Evolutionary conservation across 2,888 invertebrate species (phyloP), one percentile per base, ranked within the genome.

Genomic region (Nebria brevicollis): DNA sequence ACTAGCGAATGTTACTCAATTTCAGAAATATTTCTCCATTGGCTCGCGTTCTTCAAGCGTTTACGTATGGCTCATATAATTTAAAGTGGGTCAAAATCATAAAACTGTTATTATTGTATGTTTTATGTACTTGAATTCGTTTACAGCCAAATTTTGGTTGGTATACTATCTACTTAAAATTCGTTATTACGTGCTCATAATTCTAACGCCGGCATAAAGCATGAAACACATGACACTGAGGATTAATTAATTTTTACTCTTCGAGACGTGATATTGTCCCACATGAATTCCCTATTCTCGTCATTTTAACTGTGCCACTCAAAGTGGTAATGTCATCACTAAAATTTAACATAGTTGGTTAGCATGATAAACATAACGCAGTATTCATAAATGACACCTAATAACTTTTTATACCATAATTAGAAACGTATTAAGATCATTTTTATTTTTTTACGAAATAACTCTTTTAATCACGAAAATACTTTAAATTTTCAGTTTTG

Each of bases 81-180:
- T 54, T 54, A 54, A 54, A 54, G 13, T 54, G 13, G 54, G 54
- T 54, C 54, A 54, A 54, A 54, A 54, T 54, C 54, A 54, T 54
- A 54, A 54, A 54, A 54, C 11, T 54, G 54, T 54, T 54, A 54
- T 54, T 54, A 13, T 54, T 54, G 54, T 54, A 54, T 54, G 54
- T 54, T 54, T 54, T 54, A 54, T 54, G 54, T 54, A 54, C 54
- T 54, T 54, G 54, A 54, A 54, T 54, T 54, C 54, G 54, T 54
- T 54, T 11, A 8, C 54, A 54, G 54, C 13, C 54, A 54, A 54
- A 54, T 54, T 54, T 54, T 54, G 54, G 54, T 54, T 54, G 54
- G 54, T 13, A 11, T 8, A 54, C 54, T 54, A 13, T 8, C 54
- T 54, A 54, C 54, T 54, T 54, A 54, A 54, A 54, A 11, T 54